Percentiles rank a stretch among this genome's conserved stretches.
Conservation (phyloP, 2,113 vertebrate species). For the Tachycineta bicolor region DNA sequence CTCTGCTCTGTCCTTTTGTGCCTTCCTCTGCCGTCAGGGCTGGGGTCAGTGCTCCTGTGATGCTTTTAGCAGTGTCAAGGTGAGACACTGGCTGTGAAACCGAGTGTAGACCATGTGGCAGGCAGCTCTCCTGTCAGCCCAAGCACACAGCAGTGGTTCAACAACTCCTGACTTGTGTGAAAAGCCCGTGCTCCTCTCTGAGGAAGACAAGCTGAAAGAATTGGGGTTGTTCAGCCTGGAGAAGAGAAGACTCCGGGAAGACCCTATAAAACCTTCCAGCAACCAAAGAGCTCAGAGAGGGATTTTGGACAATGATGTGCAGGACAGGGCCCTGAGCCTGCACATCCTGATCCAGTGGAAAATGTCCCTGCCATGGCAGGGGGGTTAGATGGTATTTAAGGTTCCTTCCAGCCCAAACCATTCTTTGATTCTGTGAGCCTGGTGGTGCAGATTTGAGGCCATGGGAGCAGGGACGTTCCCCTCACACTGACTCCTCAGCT, state of each 20-base stretch:
- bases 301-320: not conserved
- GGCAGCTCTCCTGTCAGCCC: not conserved
- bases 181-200: not conserved
- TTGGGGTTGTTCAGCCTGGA: not conserved
- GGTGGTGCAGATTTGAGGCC: not conserved
- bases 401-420: not conserved
- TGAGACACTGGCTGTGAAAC: not conserved
- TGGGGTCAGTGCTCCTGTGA: not conserved
- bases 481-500: not conserved
- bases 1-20: not conserved
- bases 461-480: not conserved
- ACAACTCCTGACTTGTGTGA: not conserved
- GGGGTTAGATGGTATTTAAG: not conserved
- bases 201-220: not conserved
- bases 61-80: not conserved
- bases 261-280: not conserved
- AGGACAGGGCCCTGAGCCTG: not conserved
- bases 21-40: not conserved
- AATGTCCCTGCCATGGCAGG: not conserved
- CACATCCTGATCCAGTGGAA: not conserved
- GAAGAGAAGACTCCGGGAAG: not conserved
- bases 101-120: fast-evolving
- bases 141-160: not conserved
- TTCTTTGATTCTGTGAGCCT: not conserved
- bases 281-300: not conserved